Evolutionary conservation across 2,888 invertebrate genomes (phyloP).

Genomic region (Drosophila aldrichi): DNA sequence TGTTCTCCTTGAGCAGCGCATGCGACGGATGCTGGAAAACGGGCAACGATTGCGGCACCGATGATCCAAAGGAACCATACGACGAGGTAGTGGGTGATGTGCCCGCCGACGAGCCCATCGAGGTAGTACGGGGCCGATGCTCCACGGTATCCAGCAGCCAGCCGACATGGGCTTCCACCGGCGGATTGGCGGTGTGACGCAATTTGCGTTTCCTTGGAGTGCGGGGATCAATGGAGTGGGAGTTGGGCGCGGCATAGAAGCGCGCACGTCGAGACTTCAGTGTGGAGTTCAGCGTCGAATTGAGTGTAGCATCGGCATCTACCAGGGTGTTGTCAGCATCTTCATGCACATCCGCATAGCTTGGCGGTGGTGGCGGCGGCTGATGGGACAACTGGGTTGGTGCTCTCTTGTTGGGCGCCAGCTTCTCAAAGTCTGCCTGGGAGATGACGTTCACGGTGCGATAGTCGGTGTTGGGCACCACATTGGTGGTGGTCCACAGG

Average conservation of each 20-base stretch:
- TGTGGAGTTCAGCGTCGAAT: constrained; percentile 79
- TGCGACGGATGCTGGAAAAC: constrained; percentile 98
- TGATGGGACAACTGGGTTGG: constrained; percentile 84
- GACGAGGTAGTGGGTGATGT: constrained; percentile 89
- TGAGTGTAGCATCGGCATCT: constrained; percentile 65
- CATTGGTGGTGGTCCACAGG: constrained; percentile 90
- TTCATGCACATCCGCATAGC: constrained; percentile 86
- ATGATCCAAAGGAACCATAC: constrained; percentile 88
- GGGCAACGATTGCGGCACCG: constrained; percentile 93
- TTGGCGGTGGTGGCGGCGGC: constrained; percentile 93
- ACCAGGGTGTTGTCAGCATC: constrained; percentile 63
- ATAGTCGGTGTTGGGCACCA: constrained; percentile 87
- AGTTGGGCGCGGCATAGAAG: constrained; percentile 98
- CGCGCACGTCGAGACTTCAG: constrained; percentile 88
- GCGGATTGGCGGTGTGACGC: constrained; percentile 96
- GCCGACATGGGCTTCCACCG: constrained; percentile 97
- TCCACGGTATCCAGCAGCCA: constrained; percentile 98
- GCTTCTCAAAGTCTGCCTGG: constrained; percentile 94
- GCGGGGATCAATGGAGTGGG: constrained; percentile 87
- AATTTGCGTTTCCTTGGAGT: constrained; percentile 95
- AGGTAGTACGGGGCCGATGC: constrained; percentile 92
- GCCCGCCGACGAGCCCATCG: constrained; percentile 92
- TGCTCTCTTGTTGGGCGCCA: constrained; percentile 87
- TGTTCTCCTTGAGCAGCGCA: constrained; percentile 96
- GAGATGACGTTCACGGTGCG: constrained; percentile 95